Evolutionary conservation across 2,797 vertebrate species (phyloP).

Genomic region (Oryzias dopingdopingensis): DNA sequence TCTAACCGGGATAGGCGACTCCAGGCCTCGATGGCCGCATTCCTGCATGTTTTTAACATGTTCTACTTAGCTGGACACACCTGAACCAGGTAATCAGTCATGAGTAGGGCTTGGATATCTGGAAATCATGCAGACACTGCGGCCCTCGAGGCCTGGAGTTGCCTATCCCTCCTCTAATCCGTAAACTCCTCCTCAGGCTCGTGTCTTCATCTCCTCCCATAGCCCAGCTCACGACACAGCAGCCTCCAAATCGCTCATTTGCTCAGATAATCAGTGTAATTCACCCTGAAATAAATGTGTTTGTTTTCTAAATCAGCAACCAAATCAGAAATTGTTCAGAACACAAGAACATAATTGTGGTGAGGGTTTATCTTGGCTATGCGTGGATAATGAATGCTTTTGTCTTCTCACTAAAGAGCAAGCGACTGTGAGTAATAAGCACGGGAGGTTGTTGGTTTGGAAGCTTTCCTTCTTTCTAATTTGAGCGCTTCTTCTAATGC

Average conservation of each 20-base stretch:
- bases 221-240: too few relatives aligned
- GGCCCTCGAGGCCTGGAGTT: background rate
- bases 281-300: background rate
- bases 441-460: constrained; percentile 17
- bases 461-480: constrained; percentile 34
- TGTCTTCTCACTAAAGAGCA: constrained; percentile 49
- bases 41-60: too few relatives aligned
- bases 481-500: constrained; percentile 36
- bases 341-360: constrained; percentile 20
- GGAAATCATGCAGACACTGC: too few relatives aligned
- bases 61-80: too few relatives aligned
- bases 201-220: background rate
- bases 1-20: constrained; percentile 6
- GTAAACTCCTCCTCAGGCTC: background rate
- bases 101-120: too few relatives aligned
- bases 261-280: background rate
- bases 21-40: background rate
- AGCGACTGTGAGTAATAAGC: constrained; percentile 15
- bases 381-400: constrained; percentile 45
- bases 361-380: constrained; percentile 21
- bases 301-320: constrained; percentile 10
- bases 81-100: too few relatives aligned
- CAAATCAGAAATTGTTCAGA: constrained; percentile 2
- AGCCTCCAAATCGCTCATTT: background rate
- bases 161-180: too few relatives aligned